Base-by-base conservation (phyloP, 2,113 vertebrate species). In the Paraplagusia blochii region DNA sequence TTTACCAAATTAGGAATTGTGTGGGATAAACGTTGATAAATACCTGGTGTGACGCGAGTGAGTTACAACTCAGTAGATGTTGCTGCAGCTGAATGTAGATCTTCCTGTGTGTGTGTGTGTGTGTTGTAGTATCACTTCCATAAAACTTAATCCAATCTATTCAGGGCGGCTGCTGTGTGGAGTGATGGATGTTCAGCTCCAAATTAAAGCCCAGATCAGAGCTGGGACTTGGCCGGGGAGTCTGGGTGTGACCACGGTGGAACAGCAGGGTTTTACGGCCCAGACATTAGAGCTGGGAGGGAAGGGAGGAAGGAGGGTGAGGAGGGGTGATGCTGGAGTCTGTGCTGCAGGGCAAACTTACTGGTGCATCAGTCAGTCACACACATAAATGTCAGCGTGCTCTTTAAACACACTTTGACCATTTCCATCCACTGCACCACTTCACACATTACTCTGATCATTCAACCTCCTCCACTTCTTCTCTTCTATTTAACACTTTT, bases 251-350 rank as follows among this genome's bases (percentile, higher is more conserved):
- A 17, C 64, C 17, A 46, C 17, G 46, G 16, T 58, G 59, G 44
- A 51, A 33, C 72, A 67, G 63, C 58, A 63, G 66, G 59, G 45
- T 48, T 84, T 79, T 57, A 82, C 63, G 50, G 62, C 44, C 8
- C n/a, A 22, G 44, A 42, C 34, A 39, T 60, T 59, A 48, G 17
- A 63, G 58, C 46, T 19, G 34, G 52, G 22, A n/a, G n/a, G n/a
- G n/a, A n/a, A 29, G 22, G 22, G 22, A 6, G 22, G 3, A 29
- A 2, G 22, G 22, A 6, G 22, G 22, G 22, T 29, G 22, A 6
- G 2, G 22, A 6, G 22, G 22, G 22, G 22, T 29, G 22, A 29
- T 6, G 22, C 3, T 2, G 22, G 22, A 6, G 22, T 29, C 48
- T 11, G 9, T 68, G 64, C 76, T 65, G 57, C 63, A 66, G 63